Conservation (phyloP, 2,797 vertebrate genomes). For the Chloroceryle inda region DNA sequence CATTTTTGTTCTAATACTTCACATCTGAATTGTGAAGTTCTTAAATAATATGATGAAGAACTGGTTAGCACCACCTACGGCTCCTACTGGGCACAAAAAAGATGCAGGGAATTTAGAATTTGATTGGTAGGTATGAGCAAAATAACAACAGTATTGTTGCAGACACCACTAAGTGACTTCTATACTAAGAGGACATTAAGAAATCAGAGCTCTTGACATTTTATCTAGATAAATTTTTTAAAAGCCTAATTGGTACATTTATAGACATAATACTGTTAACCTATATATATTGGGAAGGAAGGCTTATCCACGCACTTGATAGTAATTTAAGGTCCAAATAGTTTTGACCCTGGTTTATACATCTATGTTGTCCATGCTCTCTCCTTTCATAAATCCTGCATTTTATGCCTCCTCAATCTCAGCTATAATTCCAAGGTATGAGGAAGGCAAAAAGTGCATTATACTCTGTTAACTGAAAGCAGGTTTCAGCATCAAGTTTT, state of each 20-base stretch:
- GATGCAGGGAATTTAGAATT: not conserved
- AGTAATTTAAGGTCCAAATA: not conserved
- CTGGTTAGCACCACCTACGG: not conserved
- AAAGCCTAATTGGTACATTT: not conserved
- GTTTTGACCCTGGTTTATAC: not conserved
- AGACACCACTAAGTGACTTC: not conserved
- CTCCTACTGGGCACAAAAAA: not conserved
- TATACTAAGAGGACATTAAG: not conserved
- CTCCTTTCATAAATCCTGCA: not conserved
- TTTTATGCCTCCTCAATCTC: not conserved
- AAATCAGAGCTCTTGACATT: not conserved
- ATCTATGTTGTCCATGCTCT: not conserved
- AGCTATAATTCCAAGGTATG: not conserved
- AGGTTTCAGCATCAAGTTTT: constrained; percentile 45
- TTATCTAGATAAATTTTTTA: not conserved
- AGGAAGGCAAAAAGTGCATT: not conserved
- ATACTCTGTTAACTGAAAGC: constrained; percentile 24
- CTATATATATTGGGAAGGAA: not conserved
- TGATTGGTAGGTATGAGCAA: not conserved
- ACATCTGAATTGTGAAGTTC: not conserved
- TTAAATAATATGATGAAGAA: not conserved
- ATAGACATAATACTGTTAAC: not conserved
- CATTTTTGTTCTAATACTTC: not conserved
- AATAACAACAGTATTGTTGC: accelerated
- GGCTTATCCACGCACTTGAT: not conserved